Conservation (phyloP, 2,888 invertebrate species). For the Oxytorus armatus region DNA sequence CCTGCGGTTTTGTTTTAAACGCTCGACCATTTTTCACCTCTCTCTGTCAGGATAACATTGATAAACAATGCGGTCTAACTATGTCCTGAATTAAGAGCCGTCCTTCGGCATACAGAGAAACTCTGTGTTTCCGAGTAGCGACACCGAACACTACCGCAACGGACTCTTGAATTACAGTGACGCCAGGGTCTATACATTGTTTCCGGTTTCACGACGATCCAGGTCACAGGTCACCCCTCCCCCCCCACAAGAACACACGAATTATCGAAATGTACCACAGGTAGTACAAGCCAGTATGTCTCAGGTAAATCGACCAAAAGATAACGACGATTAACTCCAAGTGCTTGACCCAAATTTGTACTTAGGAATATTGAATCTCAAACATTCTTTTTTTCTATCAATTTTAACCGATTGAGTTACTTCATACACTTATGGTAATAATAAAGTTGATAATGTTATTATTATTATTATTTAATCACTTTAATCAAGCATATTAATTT, state of each 20-base stretch:
- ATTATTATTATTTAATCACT: too few species aligned
- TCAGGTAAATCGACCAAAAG: constrained; percentile 29
- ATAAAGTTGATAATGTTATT: too few species aligned
- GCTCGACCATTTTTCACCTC: constrained; percentile 1
- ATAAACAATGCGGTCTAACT: constrained; percentile 63
- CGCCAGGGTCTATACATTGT: constrained; percentile 68
- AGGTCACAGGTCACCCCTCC: constrained; percentile 54
- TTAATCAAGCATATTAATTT: too few species aligned
- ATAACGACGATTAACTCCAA: constrained; percentile 27
- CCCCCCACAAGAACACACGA: constrained; percentile 46
- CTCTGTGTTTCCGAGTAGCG: constrained; percentile 35
- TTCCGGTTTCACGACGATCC: constrained; percentile 69
- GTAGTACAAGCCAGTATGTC: constrained; percentile 15
- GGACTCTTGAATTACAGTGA: constrained; percentile 70
- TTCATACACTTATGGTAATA: too few species aligned
- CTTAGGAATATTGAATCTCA: background rate
- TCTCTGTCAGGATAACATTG: constrained; percentile 17
- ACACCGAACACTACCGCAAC: constrained; percentile 45
- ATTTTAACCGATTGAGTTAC: too few species aligned
- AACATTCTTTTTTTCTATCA: background rate
- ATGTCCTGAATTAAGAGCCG: constrained; percentile 49
- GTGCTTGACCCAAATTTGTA: constrained; percentile 3
- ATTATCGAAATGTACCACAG: constrained; percentile 51
- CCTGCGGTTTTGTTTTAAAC: background rate
- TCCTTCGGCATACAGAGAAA: constrained; percentile 51